Evolutionary conservation across 2,888 invertebrate genomes (phyloP).

Genomic region (Psococerastis gibbosa): DNA sequence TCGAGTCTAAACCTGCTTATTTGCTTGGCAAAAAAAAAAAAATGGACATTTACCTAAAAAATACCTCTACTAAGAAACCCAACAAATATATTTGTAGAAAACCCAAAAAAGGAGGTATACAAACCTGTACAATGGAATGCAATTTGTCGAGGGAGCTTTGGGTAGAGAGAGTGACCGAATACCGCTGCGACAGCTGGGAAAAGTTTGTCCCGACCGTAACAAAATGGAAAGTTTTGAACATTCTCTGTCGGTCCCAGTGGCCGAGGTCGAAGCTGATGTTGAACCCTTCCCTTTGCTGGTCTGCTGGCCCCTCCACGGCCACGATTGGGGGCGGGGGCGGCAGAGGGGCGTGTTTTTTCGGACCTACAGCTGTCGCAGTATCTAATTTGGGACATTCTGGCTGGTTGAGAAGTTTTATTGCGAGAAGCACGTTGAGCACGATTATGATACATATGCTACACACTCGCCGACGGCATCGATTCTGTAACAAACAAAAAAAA

Average conservation of each 20-base stretch:
- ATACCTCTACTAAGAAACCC: too few relatives aligned
- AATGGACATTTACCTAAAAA: too few relatives aligned
- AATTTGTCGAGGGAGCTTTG: slow-evolving; percentile 72
- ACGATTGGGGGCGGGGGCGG: too few relatives aligned
- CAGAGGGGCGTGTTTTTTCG: too few relatives aligned
- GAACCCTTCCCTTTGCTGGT: too few relatives aligned
- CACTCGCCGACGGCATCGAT: not conserved
- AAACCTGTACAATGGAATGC: slow-evolving; percentile 45
- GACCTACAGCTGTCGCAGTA: too few relatives aligned
- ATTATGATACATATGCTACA: not conserved
- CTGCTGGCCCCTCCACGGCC: too few relatives aligned
- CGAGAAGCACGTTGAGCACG: not conserved
- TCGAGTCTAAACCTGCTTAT: too few relatives aligned
- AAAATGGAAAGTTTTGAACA: slow-evolving; percentile 55
- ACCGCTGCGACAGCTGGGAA: slow-evolving; percentile 34
- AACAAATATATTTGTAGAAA: too few relatives aligned
- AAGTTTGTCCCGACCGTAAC: slow-evolving; percentile 48
- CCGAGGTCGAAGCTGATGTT: slow-evolving; percentile 45
- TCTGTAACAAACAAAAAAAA: not conserved
- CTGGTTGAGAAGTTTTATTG: not conserved
- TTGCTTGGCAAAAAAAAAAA: too few relatives aligned
- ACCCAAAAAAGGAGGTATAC: too few relatives aligned
- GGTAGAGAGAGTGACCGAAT: slow-evolving; percentile 56
- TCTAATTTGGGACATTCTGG: not conserved
- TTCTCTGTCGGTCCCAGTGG: slow-evolving; percentile 50